A percentile compares a stretch with the other conserved stretches of the same genome.
Conservation (phyloP, 2,797 vertebrate genomes). For the Trichosurus vulpecula region DNA sequence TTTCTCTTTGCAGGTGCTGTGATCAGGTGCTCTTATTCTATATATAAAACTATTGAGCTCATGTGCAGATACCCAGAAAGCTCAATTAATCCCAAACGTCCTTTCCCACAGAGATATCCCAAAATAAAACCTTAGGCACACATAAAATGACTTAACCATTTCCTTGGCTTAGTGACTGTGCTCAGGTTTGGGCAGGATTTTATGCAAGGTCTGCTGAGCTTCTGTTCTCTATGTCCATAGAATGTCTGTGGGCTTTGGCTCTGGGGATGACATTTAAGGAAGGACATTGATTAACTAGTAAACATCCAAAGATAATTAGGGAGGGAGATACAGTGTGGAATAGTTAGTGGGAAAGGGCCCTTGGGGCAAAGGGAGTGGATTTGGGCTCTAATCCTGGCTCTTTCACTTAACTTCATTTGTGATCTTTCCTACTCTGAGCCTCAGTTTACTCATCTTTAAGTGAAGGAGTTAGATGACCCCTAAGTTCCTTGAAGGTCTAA, state of each 20-base stretch:
- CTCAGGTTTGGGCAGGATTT: constrained; percentile 63
- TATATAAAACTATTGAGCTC: constrained; percentile 72
- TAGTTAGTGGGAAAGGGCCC: background rate
- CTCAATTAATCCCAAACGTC: constrained; percentile 77
- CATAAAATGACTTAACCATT: constrained; percentile 71
- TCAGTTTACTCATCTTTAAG: background rate
- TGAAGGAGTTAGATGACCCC: background rate
- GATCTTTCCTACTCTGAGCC: background rate
- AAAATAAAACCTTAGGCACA: constrained; percentile 75
- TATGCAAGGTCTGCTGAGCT: constrained; percentile 35
- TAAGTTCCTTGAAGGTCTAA: background rate
- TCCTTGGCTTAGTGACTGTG: constrained; percentile 68
- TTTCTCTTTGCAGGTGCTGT: constrained; percentile 75
- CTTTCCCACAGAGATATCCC: constrained; percentile 75
- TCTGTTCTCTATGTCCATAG: constrained; percentile 36
- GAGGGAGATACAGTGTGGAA: background rate
- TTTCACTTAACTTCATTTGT: background rate
- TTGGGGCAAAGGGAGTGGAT: background rate
- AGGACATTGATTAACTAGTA: background rate
- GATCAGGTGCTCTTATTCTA: constrained; percentile 77
- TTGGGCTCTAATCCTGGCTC: background rate
- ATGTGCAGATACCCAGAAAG: constrained; percentile 77
- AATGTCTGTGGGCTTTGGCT: background rate
- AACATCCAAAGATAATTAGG: background rate
- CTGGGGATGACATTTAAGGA: background rate